Percentiles rank a stretch among this genome's conserved stretches.
Evolutionary conservation across 2,797 vertebrate species (phyloP).

Genomic region (Bryconaethiops microstoma): DNA sequence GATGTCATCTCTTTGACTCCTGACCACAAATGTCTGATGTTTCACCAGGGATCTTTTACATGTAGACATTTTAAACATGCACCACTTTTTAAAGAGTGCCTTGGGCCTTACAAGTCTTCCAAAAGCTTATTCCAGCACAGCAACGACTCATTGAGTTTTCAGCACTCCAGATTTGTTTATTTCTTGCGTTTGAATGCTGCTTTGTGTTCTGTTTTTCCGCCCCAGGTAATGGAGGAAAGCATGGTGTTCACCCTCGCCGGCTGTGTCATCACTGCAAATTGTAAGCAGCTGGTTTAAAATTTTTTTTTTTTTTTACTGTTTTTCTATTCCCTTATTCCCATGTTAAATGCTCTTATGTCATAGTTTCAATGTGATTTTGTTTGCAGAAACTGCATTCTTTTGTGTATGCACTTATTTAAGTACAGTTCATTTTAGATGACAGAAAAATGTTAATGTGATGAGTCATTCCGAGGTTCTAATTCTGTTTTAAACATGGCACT

Average conservation of each 20-base stretch:
- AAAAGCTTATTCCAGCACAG: not conserved
- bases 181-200: not conserved
- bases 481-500: not conserved
- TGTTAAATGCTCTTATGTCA: not conserved
- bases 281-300: slow-evolving; percentile 76
- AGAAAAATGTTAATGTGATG: not conserved
- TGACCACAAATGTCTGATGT: no score
- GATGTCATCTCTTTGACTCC: no score
- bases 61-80: not conserved
- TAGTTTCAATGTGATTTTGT: not conserved
- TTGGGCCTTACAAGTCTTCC: not conserved
- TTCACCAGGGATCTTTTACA: no score
- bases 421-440: not conserved
- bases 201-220: not conserved
- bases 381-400: not conserved
- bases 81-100: not conserved
- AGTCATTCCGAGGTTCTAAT: not conserved
- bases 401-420: not conserved
- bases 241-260: slow-evolving; percentile 96
- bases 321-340: not conserved
- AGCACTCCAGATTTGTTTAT: not conserved
- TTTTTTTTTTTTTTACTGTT: not conserved
- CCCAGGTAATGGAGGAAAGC: slow-evolving; percentile 91
- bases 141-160: not conserved
- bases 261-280: slow-evolving; percentile 90